A percentile compares a stretch with the other conserved stretches of the same genome.
Evolutionary conservation across 2,113 vertebrate species (phyloP).

Genomic region (Narcine bancroftii): DNA sequence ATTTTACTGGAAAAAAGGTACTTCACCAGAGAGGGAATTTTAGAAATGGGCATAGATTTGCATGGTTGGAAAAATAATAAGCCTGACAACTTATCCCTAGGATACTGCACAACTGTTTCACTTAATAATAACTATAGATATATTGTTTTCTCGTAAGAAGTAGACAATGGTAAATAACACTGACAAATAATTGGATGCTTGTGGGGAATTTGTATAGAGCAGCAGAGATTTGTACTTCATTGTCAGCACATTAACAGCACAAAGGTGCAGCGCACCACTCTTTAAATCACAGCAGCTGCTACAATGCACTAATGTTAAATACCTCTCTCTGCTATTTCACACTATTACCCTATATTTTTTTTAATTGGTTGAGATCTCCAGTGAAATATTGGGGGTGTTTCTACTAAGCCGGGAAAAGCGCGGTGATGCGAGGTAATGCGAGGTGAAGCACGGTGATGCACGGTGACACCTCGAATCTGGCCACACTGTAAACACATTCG

Average conservation of each 20-base stretch:
- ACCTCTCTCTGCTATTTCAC: background rate
- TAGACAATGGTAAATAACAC: background rate
- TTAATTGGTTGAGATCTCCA: background rate
- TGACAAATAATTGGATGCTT: background rate
- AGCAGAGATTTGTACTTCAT: background rate
- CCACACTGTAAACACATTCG: no score
- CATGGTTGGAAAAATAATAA: background rate
- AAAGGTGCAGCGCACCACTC: background rate
- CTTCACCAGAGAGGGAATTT: background rate
- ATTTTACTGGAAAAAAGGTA: background rate
- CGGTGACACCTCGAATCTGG: no score
- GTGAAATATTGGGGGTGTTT: no score
- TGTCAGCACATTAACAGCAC: background rate
- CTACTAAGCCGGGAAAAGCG: no score
- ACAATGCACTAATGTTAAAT: background rate
- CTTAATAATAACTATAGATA: background rate
- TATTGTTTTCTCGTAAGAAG: background rate
- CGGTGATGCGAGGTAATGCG: no score
- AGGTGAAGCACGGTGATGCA: no score
- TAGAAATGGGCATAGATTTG: background rate
- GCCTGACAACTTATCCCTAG: background rate
- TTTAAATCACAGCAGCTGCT: background rate
- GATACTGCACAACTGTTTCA: background rate
- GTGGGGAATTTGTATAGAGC: background rate
- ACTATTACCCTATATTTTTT: constrained; percentile 11